Evolutionary conservation across 35 echinoderm and acorn worm genomes (phyloP).

Genomic region (Ptychodera flava): DNA sequence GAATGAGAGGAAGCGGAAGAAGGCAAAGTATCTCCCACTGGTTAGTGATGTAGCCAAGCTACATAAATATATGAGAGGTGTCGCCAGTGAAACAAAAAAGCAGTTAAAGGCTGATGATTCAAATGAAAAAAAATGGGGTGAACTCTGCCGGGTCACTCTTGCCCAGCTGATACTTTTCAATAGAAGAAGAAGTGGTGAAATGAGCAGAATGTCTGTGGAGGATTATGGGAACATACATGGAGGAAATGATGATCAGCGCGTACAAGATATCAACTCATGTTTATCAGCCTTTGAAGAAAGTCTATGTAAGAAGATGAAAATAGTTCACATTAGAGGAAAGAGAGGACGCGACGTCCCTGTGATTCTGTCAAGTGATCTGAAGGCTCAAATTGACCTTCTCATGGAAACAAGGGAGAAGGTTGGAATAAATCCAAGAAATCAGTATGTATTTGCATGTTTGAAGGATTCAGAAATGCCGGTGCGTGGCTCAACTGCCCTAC

Average conservation of each 20-base stretch:
- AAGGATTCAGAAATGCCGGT: background rate
- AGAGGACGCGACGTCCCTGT: constrained; percentile 17
- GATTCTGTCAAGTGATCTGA: background rate
- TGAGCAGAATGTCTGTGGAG: constrained; percentile 1
- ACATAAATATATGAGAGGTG: background rate
- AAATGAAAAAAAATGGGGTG: constrained; percentile 13
- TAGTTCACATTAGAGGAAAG: constrained; percentile 25
- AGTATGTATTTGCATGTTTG: constrained; percentile 11
- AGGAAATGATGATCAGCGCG: background rate
- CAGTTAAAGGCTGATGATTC: background rate
- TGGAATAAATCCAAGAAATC: background rate
- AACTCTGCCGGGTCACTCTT: constrained; percentile 20
- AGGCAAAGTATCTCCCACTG: constrained; percentile 17
- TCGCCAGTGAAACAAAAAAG: constrained; percentile 5
- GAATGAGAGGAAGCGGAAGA: constrained; percentile 23
- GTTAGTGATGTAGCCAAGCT: constrained; percentile 31
- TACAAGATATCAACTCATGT: constrained; percentile 8
- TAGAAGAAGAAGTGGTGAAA: constrained; percentile 28
- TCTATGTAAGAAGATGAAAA: constrained; percentile 39
- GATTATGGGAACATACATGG: constrained; percentile 6
- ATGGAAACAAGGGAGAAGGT: background rate
- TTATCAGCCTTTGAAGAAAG: constrained; percentile 21
- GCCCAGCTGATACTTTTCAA: constrained; percentile 33
- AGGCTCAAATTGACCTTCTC: background rate
- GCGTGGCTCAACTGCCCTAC: background rate